Evolutionary conservation across 2,888 invertebrate species (phyloP).

Genomic region (Molanna angustata): DNA sequence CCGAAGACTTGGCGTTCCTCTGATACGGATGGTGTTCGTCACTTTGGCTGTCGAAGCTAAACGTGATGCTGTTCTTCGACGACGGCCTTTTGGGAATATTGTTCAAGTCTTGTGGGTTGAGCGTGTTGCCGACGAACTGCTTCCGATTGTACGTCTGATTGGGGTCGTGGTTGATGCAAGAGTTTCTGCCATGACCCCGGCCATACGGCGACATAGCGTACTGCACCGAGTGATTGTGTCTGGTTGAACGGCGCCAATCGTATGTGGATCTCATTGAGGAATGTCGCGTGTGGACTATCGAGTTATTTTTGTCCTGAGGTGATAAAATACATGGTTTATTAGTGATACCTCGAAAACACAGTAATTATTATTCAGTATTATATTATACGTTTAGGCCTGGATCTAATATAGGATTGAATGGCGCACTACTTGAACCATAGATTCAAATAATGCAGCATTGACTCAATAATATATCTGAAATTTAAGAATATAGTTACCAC

Average conservation of each 20-base stretch:
- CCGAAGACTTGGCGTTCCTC: not conserved
- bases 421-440: no score
- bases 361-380: no score
- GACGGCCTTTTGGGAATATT: slow-evolving; percentile 3
- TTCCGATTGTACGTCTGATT: slow-evolving; percentile 7
- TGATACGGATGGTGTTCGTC: not conserved
- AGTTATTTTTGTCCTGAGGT: slow-evolving; percentile 28
- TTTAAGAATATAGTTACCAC: no score
- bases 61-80: slow-evolving; percentile 17
- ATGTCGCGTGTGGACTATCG: slow-evolving; percentile 26
- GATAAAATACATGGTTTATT: no score
- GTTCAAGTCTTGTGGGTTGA: slow-evolving; percentile 5
- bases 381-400: no score
- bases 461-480: no score
- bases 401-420: no score
- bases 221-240: slow-evolving; percentile 1
- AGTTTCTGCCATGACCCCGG: slow-evolving; percentile 4
- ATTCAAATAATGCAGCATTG: no score
- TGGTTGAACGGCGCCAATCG: slow-evolving; percentile 24
- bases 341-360: no score
- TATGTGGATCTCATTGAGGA: slow-evolving; percentile 25
- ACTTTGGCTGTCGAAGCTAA: slow-evolving; percentile 12
- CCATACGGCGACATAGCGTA: slow-evolving; percentile 4
- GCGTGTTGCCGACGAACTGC: not conserved
- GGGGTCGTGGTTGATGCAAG: slow-evolving; percentile 1